Evolutionary conservation across 2,113 vertebrate genomes (phyloP), one percentile per base, ranked within the genome.

Genomic region (Chunga burmeisteri): DNA sequence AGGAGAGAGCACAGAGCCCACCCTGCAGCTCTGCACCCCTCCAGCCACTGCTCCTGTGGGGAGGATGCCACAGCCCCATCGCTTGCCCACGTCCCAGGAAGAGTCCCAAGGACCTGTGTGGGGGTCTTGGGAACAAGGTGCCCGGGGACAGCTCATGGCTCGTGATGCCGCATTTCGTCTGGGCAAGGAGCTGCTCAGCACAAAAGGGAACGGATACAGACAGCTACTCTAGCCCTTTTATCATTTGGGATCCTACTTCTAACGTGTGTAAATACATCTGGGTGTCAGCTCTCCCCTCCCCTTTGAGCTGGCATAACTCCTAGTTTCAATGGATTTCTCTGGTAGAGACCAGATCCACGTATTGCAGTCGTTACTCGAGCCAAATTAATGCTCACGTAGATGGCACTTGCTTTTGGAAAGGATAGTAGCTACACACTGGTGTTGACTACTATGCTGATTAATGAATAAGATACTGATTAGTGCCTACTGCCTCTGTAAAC

Each of bases 11-110:
- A 49, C 12, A 78, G 58, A 79, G 32, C 16, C 16, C 30, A 49
- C 4, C 5, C 9, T 3, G 0, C 1, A 7, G 22, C 53, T 40
- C 38, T 55, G 63, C 12, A 20, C 2, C 32, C 7, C 40, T 81
- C 32, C n/a, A 47, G 44, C 30, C 11, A 2, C 47, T 50, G 78
- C 7, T 73, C 3, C 52, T 59, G 5, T 49, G 44, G 29, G 22
- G 32, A 19, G n/a, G 32, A 59, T 46, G 42, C 30, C 63, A 53
- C 42, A 77, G 53, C 13, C 36, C 23, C 36, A 10, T 26, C 1
- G 0, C 32, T n/a, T 52, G n/a, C 17, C 32, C 61, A 22, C 0
- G 0, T 40, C 30, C 30, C 62, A 42, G n/a, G 25, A 71, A 85
- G 36, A 14, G 16, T 47, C 17, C 36, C 59, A 81, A n/a, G 44